phyloP scores from a whole-genome alignment of 2,888 invertebrate species.

The Omphaloscelis lunosa region DNA sequence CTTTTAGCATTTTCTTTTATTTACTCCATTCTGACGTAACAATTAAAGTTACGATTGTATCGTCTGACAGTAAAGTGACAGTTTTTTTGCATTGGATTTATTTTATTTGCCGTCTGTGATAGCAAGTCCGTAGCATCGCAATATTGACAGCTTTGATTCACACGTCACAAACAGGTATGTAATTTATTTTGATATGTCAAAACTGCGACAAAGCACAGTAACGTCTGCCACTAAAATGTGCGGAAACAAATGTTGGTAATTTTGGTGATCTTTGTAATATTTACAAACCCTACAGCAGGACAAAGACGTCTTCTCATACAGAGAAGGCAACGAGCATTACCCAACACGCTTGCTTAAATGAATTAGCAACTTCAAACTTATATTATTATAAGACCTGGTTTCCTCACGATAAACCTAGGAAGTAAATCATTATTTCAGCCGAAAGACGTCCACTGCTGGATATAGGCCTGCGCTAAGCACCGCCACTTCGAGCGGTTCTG shows the following conservation, averaged over 20 bases:
- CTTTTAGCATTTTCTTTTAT: constrained; percentile 22
- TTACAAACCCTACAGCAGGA: no score
- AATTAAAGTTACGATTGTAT: constrained; percentile 29
- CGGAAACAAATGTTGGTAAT: not conserved
- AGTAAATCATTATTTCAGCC: no score
- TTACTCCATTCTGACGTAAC: not conserved
- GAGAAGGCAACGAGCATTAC: no score
- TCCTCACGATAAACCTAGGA: no score
- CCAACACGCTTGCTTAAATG: no score
- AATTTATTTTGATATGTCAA: constrained; percentile 35
- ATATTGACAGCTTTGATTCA: constrained; percentile 22
- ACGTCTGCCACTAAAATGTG: not conserved
- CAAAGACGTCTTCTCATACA: no score
- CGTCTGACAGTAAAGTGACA: not conserved
- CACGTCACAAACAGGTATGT: constrained; percentile 8
- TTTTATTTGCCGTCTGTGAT: not conserved
- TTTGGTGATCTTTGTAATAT: not conserved
- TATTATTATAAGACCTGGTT: no score
- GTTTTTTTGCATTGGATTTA: constrained; percentile 13
- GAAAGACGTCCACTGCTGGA: no score
- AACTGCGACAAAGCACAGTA: constrained; percentile 4
- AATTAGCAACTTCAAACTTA: no score
- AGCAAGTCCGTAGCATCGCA: not conserved
- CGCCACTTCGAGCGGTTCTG: no score
- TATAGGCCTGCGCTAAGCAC: no score